Base-by-base conservation (phyloP, 92 coral and sea anemone genomes). In the Zoanthus sociatus region DNA sequence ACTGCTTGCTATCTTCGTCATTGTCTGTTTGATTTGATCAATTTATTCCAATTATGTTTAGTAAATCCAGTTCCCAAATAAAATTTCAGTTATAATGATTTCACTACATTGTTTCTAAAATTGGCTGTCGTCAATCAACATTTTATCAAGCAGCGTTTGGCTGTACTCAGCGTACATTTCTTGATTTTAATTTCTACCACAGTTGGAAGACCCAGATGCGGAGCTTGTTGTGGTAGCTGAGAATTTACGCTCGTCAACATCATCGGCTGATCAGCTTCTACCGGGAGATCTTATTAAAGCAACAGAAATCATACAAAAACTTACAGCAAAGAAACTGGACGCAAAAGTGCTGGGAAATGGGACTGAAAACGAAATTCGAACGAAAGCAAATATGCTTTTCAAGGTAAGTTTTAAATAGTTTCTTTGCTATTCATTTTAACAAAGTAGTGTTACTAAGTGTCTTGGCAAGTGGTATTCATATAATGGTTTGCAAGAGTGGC, bases 151-250 rank as follows among this genome's bases (percentile, higher is more conserved):
- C 0, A 50, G 12, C 8, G 4, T 3, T 50, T 50, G 1, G 55
- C 1, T 50, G 10, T 7, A 11, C 9, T 50, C 7, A 50, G 55
- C 55, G 1, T 11, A 7, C 55, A 50, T 50, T 50, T 50, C 12
- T 3, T 7, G 9, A 2, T 50, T 50, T 7, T 50, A 50, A 7
- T 50, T 50, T 50, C 12, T 44, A 10, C 3, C 14, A 17, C 64
- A 90, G 92, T 54, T 86, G 17, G 21, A 86, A 30, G 83, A 90
- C 70, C 92, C 92, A 9, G 58, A 78, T 45, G 77, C 83, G 14
- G 93, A 92, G 54, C 86, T 89, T 30, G 83, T 77, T 2, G 69
- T 51, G 3, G 69, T 83, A 30, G 91, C 98, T 17, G 71, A 54
- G 61, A 71, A 90, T 67, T 94, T 94, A 54, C 92, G 66, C 26